phyloP scores from a whole-genome alignment of 2,113 vertebrate genomes.

The Epinephelus cyanopodus region DNA sequence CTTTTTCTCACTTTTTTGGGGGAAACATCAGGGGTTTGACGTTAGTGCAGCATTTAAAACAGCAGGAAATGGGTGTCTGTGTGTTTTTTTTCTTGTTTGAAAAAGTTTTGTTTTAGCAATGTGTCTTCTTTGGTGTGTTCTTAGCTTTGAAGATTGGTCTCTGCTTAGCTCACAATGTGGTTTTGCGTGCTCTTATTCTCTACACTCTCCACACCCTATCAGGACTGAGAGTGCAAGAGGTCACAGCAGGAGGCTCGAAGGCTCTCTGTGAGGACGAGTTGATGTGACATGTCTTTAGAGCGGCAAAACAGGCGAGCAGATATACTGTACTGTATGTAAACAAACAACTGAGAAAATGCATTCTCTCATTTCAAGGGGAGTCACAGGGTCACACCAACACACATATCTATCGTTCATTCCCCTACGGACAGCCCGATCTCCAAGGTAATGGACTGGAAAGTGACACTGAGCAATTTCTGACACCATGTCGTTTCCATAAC shows the following conservation, averaged over 20 bases:
- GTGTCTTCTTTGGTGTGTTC: neutral
- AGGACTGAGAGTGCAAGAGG: constrained; percentile 15
- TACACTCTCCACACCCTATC: neutral
- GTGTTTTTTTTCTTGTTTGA: neutral
- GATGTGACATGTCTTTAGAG: constrained; percentile 37
- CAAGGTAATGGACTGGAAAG: constrained; percentile 66
- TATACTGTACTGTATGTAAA: constrained; percentile 47
- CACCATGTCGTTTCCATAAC: constrained; percentile 24
- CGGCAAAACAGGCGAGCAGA: constrained; percentile 39
- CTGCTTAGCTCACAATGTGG: neutral
- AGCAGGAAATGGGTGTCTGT: neutral
- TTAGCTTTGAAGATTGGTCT: neutral
- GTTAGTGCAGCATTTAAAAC: constrained; percentile 30
- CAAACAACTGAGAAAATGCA: constrained; percentile 35
- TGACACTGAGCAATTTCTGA: constrained; percentile 56
- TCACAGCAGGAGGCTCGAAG: neutral
- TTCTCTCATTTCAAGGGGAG: constrained; percentile 36
- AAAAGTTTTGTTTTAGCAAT: constrained; percentile 2
- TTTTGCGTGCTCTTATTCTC: constrained; percentile 7
- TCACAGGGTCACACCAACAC: constrained; percentile 25
- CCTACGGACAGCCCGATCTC: constrained; percentile 42
- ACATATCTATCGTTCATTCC: constrained; percentile 38
- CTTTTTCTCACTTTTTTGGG: neutral
- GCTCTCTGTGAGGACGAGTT: constrained; percentile 1
- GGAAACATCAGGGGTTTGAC: constrained; percentile 16